Base-by-base conservation (phyloP, 2,113 vertebrate species). In the Gobiocypris rarus region DNA sequence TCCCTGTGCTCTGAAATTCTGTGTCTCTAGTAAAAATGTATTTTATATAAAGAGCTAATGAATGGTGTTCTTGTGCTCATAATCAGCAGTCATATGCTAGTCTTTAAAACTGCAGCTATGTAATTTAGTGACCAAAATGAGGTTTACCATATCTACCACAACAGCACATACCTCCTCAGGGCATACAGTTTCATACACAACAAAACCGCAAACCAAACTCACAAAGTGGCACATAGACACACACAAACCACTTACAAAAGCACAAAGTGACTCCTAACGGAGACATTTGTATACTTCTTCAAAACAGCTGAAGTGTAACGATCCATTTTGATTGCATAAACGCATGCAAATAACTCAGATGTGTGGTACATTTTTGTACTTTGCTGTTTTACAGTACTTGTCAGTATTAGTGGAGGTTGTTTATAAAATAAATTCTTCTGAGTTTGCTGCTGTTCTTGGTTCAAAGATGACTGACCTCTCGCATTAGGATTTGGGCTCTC, bases 401-500 rank as follows among this genome's bases (percentile, higher is more conserved):
- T 19, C 75, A 78, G n/a, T 11, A 56, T 14, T 59, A 78, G 34
- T 19, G n/a, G 8, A 11, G 15, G n/a, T 41, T 48, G n/a, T 45
- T 65, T 65, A 15, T 28, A 28, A 65, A 48, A 19, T 0, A 43
- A 56, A 50, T 81, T 81, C 1, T 69, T 65, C 41, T 19, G 9
- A 65, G 19, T 67, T 77, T 41, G 26, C 2, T 15, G 70, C 10
- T 19, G n/a, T 43, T 76, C 17, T 56, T 11, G 22, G 59, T 24
- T 24, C 15, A 52, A 26, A 61, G 45, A 63, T 26, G 59, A 1
- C 92, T 89, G 86, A 98, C 98, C 97, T 97, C 96, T 83, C 97
- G 94, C 97, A 99, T 98, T 90, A 97, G 96, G 91, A 98, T 97
- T 94, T 99, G 97, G 10, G 96, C 96, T 75, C 98, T 95, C 94